Evolutionary conservation across 1,140 invertebrate genomes (phyloP), one percentile per base, ranked within the genome.

Genomic region (Drosophila grimshawi): DNA sequence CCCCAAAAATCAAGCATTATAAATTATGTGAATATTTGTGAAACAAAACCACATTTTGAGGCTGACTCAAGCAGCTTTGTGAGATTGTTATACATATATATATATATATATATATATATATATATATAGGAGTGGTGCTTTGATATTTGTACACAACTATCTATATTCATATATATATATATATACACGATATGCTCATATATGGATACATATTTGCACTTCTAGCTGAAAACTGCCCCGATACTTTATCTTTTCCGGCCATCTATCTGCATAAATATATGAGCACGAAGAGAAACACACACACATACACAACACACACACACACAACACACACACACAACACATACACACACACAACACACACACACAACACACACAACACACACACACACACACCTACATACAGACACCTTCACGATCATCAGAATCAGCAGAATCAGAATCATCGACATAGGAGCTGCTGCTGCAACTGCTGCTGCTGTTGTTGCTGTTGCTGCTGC

Each of bases 221-320:
- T 37, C 60, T 55, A 59, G 46, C 49, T 66, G 46, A 62, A 65
- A 80, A 71, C 59, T 77, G 73, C 76, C 59, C 67, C 64, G 59
- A 80, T 83, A 74, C 73, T 86, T 86, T 88, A 86, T 86, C 83
- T 86, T 89, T 86, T 86, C 83, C 83, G 85, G 85, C 85, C 83
- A 88, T 88, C 85, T 88, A 86, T 88, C 83, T 88, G 80, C 80
- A 88, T 80, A 74, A 80, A 88, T 80, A 86, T 69, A 80, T 60
- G 65, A 81, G 79, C 67, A 75, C 65, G 72, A 46, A 55, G 63
- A 39, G 52, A 35, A 29, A 33, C 11, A 33, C 39, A 60, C 57
- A 53, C 46, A 33, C 39, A 60, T 48, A 53, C 46, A 19, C 19
- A 19, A 61, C 39, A 61, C 8, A 53, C 27, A 37, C 11, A 35